These are phyloP conservation scores for Tamandua tetradactyla DNA, from an alignment of 2,797 vertebrate genomes.

Conservation along the genomic window DNA sequence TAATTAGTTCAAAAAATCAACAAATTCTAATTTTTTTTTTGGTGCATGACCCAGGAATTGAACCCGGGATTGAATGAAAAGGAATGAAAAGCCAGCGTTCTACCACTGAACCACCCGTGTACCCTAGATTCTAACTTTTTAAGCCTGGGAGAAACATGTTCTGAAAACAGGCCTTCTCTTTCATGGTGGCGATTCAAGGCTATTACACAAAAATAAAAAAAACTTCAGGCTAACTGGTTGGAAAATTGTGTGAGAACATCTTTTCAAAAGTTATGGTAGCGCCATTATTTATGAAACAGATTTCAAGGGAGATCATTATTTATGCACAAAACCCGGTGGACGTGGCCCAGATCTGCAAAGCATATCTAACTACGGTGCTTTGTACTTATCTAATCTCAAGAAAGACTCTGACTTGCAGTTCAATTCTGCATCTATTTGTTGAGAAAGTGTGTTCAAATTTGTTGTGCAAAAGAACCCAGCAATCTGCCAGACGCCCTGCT, in stretches of 20 bases:
- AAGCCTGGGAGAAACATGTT: background rate
- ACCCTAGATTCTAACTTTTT: conserved; percentile 50
- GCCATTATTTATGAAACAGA: background rate
- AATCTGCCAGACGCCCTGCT: background rate
- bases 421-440: conserved; percentile 65
- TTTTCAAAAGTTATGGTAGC: background rate
- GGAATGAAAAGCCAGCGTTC: no score
- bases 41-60: no score
- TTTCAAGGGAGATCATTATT: background rate
- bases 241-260: background rate
- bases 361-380: background rate
- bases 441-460: conserved; percentile 60
- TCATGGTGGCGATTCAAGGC: background rate
- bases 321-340: background rate
- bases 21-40: no score
- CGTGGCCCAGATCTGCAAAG: background rate
- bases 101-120: no score
- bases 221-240: background rate
- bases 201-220: conserved; percentile 22
- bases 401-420: conserved; percentile 56
- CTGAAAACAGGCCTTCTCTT: background rate
- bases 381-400: conserved; percentile 53
- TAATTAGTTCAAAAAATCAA: no score
- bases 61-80: no score
- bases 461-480: background rate